Conservation (phyloP, 35 echinoderm and acorn worm species). For the Chiridota heheva region DNA sequence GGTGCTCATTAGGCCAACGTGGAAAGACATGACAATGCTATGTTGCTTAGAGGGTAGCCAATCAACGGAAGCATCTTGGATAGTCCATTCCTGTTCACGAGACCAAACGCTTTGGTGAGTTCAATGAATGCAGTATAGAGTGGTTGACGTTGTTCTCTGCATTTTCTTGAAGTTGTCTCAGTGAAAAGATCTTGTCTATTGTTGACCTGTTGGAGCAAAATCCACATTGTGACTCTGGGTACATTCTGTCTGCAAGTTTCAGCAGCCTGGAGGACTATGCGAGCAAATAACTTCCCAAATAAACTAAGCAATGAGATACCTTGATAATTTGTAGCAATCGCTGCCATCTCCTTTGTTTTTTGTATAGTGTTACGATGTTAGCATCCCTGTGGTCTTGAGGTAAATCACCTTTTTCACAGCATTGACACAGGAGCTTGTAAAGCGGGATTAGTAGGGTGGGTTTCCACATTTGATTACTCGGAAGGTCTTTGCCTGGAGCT, state of each 20-base stretch:
- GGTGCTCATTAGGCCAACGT: conserved; percentile 25
- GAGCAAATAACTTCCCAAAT: conserved; percentile 28
- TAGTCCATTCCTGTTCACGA: conserved; percentile 27
- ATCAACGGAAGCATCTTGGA: conserved; percentile 43
- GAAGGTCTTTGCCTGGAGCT: conserved; percentile 34
- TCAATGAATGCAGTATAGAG: conserved; percentile 22
- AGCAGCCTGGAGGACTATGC: conserved; percentile 22
- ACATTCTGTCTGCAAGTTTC: conserved; percentile 1
- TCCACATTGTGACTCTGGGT: conserved; percentile 21
- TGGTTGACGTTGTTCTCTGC: not conserved
- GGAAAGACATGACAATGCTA: conserved; percentile 55
- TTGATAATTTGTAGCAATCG: conserved; percentile 36
- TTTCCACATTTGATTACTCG: conserved; percentile 56
- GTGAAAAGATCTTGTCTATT: not conserved
- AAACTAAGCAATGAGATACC: conserved; percentile 46
- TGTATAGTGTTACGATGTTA: conserved; percentile 67
- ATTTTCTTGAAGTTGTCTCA: conserved; percentile 28
- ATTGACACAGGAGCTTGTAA: conserved; percentile 26
- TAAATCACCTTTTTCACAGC: conserved; percentile 17
- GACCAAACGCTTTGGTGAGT: conserved; percentile 30
- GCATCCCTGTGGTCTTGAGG: conserved; percentile 52
- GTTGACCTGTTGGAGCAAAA: no score
- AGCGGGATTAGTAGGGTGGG: not conserved
- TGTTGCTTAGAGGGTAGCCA: conserved; percentile 41
- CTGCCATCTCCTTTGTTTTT: conserved; percentile 42